Percentiles rank a stretch among this genome's conserved stretches.
These are phyloP conservation scores for Rugalucina vietnamica DNA, from an alignment of 2,888 invertebrate genomes.

Conservation along the genomic window DNA sequence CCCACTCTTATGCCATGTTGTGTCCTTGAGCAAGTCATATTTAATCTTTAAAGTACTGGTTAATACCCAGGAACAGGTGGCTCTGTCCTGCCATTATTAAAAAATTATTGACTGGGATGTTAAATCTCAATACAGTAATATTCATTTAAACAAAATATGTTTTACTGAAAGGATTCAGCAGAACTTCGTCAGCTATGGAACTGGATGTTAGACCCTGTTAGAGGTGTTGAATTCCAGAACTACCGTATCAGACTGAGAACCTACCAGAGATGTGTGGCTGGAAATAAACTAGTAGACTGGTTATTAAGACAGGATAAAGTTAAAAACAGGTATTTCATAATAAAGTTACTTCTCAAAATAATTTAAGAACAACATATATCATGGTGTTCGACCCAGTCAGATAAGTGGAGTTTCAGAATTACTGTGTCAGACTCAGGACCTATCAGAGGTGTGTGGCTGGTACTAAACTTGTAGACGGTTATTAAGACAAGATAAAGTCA, in stretches of 20 bases:
- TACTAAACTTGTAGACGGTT: constrained; percentile 92
- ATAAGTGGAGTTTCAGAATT: constrained; percentile 87
- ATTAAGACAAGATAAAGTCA: constrained; percentile 90
- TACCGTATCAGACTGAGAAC: constrained; percentile 90
- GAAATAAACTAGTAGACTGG: constrained; percentile 93
- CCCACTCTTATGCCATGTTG: too few species aligned
- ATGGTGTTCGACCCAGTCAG: constrained; percentile 86
- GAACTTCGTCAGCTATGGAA: constrained; percentile 88
- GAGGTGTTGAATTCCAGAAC: constrained; percentile 87
- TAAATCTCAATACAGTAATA: too few species aligned
- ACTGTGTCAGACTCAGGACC: constrained; percentile 89
- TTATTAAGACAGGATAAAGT: constrained; percentile 91
- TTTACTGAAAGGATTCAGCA: constrained; percentile 81
- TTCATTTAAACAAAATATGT: too few species aligned
- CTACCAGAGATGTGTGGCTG: constrained; percentile 91
- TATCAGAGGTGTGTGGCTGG: constrained; percentile 92
- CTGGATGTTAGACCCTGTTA: constrained; percentile 86
- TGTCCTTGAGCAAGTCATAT: too few species aligned
- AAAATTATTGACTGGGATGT: too few species aligned
- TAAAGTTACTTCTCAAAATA: too few species aligned
- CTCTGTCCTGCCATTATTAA: too few species aligned
- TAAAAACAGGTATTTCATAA: constrained; percentile 87
- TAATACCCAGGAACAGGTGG: too few species aligned
- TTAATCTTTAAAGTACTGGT: too few species aligned
- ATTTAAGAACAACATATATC: too few species aligned